phyloP scores from a whole-genome alignment of 2,113 vertebrate species.

The Rynchops niger region DNA sequence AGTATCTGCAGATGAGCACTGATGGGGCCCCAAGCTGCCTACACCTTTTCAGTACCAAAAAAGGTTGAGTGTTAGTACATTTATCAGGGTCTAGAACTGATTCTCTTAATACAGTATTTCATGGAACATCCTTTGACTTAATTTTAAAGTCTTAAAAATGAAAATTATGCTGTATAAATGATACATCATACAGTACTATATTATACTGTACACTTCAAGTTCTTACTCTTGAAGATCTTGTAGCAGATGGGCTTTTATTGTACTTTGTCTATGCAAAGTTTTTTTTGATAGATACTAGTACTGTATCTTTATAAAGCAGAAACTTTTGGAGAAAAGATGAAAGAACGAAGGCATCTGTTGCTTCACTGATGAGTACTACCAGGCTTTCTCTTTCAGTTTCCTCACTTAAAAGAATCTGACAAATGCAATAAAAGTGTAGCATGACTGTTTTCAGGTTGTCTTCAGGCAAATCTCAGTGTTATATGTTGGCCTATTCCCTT shows the following conservation, averaged over 20 bases:
- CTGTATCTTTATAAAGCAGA: not conserved
- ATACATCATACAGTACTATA: not conserved
- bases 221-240: not conserved
- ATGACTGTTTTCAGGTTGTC: not conserved
- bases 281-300: not conserved
- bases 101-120: not conserved
- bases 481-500: not conserved
- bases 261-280: not conserved
- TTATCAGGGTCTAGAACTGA: not conserved
- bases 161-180: not conserved
- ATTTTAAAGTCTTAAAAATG: not conserved
- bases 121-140: not conserved
- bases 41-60: not conserved
- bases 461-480: not conserved
- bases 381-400: not conserved
- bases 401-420: not conserved
- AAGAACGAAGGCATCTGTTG: not conserved
- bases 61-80: not conserved
- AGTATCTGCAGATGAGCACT: not conserved
- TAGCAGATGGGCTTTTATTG: not conserved
- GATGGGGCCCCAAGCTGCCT: not conserved
- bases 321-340: not conserved
- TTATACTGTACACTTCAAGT: not conserved
- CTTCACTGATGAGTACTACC: not conserved
- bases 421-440: not conserved